These are phyloP conservation scores for Uloborus diversus DNA, from an alignment of 1,140 invertebrate species.

Conservation along the genomic window DNA sequence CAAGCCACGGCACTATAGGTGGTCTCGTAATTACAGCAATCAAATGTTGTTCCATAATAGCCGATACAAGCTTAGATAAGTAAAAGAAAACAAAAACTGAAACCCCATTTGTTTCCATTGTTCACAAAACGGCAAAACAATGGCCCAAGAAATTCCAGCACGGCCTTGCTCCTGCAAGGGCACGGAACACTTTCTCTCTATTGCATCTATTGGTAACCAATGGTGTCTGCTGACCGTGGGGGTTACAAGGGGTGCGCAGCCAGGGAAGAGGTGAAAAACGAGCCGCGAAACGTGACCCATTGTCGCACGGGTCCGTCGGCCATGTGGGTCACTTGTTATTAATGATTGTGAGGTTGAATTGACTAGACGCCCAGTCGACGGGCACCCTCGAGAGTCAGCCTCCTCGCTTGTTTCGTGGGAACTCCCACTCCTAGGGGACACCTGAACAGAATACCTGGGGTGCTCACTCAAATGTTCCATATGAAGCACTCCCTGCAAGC, in stretches of 20 bases:
- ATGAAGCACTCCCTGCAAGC: no score
- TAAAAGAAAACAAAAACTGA: no score
- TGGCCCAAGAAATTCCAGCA: background rate
- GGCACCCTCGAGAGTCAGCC: background rate
- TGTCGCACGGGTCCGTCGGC: constrained; percentile 14
- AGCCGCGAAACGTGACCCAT: constrained; percentile 37
- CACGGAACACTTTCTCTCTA: background rate
- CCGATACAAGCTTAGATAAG: no score
- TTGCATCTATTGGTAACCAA: background rate
- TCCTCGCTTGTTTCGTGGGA: constrained; percentile 10
- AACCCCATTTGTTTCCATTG: no score
- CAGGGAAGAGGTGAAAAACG: constrained; percentile 12
- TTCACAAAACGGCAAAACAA: constrained; percentile 3
- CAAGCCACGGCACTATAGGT: no score
- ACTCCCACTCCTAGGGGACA: constrained; percentile 49
- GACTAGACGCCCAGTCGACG: background rate
- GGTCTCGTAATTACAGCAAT: no score
- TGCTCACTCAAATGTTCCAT: no score
- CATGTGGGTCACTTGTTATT: constrained; percentile 45
- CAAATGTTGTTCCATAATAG: no score
- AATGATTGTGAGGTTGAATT: constrained; percentile 18
- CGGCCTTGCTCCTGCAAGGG: constrained; percentile 10
- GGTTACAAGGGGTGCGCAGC: background rate
- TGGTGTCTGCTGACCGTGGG: background rate
- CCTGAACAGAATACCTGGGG: constrained; percentile 7